Conservation (phyloP, 53 echinoderm and acorn worm genomes). For the Antedon mediterranea region DNA sequence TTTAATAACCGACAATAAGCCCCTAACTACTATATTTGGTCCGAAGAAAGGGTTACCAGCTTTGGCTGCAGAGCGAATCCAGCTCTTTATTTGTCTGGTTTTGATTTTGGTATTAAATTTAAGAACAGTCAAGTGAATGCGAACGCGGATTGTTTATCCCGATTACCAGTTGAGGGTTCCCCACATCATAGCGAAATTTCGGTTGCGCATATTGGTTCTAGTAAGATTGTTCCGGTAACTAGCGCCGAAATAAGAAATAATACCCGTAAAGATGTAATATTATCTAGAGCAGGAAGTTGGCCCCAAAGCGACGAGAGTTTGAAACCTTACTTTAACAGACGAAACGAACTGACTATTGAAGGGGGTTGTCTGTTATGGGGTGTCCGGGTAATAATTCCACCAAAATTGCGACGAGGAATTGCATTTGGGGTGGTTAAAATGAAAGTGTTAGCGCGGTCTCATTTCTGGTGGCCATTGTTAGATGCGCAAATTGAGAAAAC, state of each 20-base stretch:
- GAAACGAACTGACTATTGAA: constrained; percentile 16
- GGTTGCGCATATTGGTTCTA: background rate
- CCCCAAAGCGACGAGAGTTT: background rate
- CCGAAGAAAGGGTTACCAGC: constrained; percentile 18
- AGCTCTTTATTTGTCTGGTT: constrained; percentile 28
- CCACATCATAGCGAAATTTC: background rate
- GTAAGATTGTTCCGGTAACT: background rate
- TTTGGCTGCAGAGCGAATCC: constrained; percentile 31
- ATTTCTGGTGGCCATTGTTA: background rate
- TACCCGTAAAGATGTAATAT: constrained; percentile 5
- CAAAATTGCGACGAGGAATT: constrained; percentile 12
- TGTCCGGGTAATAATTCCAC: constrained; percentile 14
- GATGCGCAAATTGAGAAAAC: background rate
- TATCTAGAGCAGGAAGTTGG: constrained; percentile 11
- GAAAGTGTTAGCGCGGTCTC: background rate
- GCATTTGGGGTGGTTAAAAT: background rate
- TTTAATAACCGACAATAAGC: constrained; percentile 28
- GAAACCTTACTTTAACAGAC: constrained; percentile 18
- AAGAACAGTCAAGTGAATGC: constrained; percentile 27
- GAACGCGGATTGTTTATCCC: constrained; percentile 36
- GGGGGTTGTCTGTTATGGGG: constrained; percentile 21
- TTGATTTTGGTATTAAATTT: constrained; percentile 35
- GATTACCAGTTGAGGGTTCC: constrained; percentile 1
- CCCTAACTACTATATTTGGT: constrained; percentile 18
- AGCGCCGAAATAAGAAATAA: background rate